Evolutionary conservation across 2,113 vertebrate species (phyloP).

Genomic region (Trinectes maculatus): DNA sequence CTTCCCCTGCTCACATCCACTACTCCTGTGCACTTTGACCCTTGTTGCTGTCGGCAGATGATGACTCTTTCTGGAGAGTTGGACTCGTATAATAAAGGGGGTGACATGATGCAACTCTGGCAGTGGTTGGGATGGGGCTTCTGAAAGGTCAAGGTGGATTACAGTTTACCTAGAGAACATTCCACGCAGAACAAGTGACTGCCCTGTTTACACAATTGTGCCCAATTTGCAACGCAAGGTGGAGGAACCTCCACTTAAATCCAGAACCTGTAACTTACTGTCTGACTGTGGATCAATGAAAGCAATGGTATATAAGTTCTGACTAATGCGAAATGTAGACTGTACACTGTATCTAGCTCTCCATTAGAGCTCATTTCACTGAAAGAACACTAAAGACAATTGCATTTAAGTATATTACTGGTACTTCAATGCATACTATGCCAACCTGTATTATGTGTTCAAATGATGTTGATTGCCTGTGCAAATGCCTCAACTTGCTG

Average conservation of each 20-base stretch:
- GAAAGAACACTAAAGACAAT: slow-evolving; percentile 85
- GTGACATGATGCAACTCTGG: slow-evolving; percentile 32
- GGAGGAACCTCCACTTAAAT: slow-evolving; percentile 60
- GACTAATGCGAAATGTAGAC: slow-evolving; percentile 79
- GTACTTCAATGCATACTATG: slow-evolving; percentile 87
- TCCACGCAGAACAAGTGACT: slow-evolving; percentile 76
- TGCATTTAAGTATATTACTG: slow-evolving; percentile 83
- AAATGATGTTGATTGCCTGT: slow-evolving; percentile 84
- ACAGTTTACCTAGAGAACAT: slow-evolving; percentile 71
- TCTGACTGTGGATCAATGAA: slow-evolving; percentile 75
- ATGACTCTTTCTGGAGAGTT: slow-evolving; percentile 35
- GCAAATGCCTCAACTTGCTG: slow-evolving; percentile 88
- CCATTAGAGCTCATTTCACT: slow-evolving; percentile 77
- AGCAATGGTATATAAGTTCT: slow-evolving; percentile 75
- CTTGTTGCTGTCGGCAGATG: slow-evolving; percentile 58
- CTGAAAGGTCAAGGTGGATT: slow-evolving; percentile 38
- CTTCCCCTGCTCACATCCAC: slow-evolving; percentile 44
- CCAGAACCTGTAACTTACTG: slow-evolving; percentile 53
- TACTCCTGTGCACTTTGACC: slow-evolving; percentile 75
- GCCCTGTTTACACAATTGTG: slow-evolving; percentile 79
- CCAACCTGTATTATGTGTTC: slow-evolving; percentile 84
- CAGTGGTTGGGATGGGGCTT: slow-evolving; percentile 34
- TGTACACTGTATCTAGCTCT: slow-evolving; percentile 85
- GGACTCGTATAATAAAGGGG: slow-evolving; percentile 43
- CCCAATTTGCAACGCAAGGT: slow-evolving; percentile 62